These are phyloP conservation scores for Calephelis nemesis DNA, from an alignment of 1,140 invertebrate species.

Conservation along the genomic window DNA sequence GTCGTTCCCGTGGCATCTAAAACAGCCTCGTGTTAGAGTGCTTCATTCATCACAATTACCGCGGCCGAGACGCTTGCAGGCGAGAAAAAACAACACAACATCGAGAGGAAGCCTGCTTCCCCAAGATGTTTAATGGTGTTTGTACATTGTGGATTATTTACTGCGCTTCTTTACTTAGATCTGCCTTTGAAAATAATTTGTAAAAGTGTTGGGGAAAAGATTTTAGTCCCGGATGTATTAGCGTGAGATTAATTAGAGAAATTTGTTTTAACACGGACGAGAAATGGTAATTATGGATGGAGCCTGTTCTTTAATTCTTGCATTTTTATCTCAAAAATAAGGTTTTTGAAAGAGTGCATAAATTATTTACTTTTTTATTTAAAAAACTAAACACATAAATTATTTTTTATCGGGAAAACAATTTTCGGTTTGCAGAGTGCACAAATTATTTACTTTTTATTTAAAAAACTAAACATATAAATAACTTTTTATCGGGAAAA, in stretches of 20 bases:
- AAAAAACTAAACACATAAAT: too few relatives aligned
- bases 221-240: conserved; percentile 9
- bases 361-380: too few relatives aligned
- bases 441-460: too few relatives aligned
- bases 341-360: too few relatives aligned
- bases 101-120: conserved; percentile 25
- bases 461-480: too few relatives aligned
- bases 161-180: conserved; percentile 26
- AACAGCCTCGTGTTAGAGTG: conserved; percentile 27
- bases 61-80: conserved; percentile 34
- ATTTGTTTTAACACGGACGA: conserved; percentile 2
- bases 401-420: too few relatives aligned
- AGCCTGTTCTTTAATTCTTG: too few relatives aligned
- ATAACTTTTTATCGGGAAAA: too few relatives aligned
- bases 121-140: conserved; percentile 44
- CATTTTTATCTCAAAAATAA: too few relatives aligned
- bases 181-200: conserved; percentile 24
- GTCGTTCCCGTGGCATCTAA: conserved; percentile 20
- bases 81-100: conserved; percentile 42
- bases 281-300: neutral
- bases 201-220: conserved; percentile 16
- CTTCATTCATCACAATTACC: conserved; percentile 45
- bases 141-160: conserved; percentile 41
- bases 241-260: conserved; percentile 2
- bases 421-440: too few relatives aligned